These are phyloP conservation scores for Spea bombifrons DNA, from an alignment of 2,113 vertebrate genomes.

Conservation along the genomic window DNA sequence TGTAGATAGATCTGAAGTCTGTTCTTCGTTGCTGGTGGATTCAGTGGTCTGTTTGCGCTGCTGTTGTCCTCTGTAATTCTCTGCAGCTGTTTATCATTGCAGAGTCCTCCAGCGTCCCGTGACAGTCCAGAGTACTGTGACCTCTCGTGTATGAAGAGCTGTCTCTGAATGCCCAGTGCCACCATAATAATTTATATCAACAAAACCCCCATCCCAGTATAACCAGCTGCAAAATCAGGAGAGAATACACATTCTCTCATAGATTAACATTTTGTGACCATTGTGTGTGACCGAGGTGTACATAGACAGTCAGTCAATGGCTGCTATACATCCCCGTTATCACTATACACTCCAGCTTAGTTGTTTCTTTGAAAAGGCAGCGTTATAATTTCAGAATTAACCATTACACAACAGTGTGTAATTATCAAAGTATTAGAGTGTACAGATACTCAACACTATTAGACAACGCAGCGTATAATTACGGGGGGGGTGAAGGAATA, in stretches of 20 bases:
- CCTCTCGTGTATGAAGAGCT: not conserved
- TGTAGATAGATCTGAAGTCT: constrained; percentile 28
- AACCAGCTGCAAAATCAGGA: no score
- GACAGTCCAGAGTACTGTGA: constrained; percentile 16
- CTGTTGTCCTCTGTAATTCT: not conserved
- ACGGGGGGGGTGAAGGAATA: not conserved
- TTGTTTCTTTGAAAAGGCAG: no score
- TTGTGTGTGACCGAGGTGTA: no score
- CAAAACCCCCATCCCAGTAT: no score
- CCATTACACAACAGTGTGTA: not conserved
- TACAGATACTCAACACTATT: not conserved
- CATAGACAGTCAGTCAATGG: no score
- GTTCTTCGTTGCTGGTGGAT: constrained; percentile 19
- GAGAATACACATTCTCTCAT: no score
- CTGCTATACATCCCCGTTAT: no score
- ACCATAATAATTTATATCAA: no score
- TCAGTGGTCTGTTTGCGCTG: not conserved
- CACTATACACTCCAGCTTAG: no score
- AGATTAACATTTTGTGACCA: no score
- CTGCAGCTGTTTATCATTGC: constrained; percentile 24
- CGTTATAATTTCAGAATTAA: no score
- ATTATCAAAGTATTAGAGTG: not conserved
- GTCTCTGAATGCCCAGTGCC: no score
- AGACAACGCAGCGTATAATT: not conserved
- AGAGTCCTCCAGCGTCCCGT: constrained; percentile 9